Evolutionary conservation across 2,113 vertebrate genomes (phyloP).

Genomic region (Porphyrio hochstetteri): DNA sequence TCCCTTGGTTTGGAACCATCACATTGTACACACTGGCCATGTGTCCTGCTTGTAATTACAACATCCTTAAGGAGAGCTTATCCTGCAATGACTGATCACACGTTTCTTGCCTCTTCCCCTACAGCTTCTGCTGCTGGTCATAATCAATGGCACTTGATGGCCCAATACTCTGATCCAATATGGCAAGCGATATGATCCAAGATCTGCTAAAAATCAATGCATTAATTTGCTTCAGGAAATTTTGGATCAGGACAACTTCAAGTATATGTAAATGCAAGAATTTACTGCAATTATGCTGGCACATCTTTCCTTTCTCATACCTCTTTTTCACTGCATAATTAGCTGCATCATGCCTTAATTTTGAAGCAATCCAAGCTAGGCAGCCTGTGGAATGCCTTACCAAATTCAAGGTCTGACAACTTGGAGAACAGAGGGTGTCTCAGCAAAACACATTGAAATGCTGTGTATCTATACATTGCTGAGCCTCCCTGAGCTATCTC

Average conservation of each 20-base stretch:
- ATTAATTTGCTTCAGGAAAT: neutral
- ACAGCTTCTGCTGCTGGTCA: constrained; percentile 28
- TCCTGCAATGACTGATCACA: constrained; percentile 2
- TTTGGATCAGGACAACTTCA: neutral
- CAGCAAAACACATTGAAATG: neutral
- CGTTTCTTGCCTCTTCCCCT: constrained; percentile 4
- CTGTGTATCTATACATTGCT: neutral
- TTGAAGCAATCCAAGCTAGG: neutral
- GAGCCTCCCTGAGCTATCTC: neutral
- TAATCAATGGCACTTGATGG: neutral
- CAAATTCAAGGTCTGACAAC: neutral
- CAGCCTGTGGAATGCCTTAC: neutral
- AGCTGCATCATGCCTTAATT: neutral
- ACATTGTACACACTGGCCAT: neutral
- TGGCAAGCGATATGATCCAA: neutral
- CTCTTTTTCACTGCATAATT: neutral
- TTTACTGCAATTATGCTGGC: neutral
- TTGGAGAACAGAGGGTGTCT: neutral
- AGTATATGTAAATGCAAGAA: constrained; percentile 15
- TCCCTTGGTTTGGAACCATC: constrained; percentile 1
- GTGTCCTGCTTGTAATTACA: constrained; percentile 10
- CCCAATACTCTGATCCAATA: constrained; percentile 12
- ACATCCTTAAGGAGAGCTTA: neutral
- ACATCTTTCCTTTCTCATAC: neutral
- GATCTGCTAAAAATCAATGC: neutral